Percentiles rank a stretch among this genome's conserved stretches.
phyloP scores from a whole-genome alignment of 2,113 vertebrate genomes.

The Heterotilapia buettikoferi region DNA sequence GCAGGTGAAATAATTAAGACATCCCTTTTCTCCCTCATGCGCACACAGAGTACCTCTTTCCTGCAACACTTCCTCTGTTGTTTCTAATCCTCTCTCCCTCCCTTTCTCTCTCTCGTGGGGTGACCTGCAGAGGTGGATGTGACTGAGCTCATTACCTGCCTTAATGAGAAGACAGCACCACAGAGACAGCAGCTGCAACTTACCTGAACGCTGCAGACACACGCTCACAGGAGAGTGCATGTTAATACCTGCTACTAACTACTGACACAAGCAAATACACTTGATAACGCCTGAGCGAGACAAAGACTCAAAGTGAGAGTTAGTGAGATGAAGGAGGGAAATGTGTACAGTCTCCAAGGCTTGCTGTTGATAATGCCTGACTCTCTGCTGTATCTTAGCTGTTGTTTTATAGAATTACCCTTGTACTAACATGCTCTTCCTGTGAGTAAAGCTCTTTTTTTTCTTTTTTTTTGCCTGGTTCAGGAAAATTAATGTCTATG shows the following conservation, averaged over 20 bases:
- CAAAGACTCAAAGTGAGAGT: background rate
- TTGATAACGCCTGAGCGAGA: conserved; percentile 49
- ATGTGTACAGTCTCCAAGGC: conserved; percentile 26
- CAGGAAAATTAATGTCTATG: conserved; percentile 80
- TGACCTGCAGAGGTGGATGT: conserved; percentile 65
- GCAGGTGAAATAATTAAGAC: conserved; percentile 65
- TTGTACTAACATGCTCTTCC: conserved; percentile 70
- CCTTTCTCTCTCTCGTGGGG: conserved; percentile 46
- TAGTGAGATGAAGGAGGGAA: background rate
- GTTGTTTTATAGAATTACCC: conserved; percentile 73
- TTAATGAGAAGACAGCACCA: conserved; percentile 70
- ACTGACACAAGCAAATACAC: conserved; percentile 43
- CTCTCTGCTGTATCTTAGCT: conserved; percentile 46
- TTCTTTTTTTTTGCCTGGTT: conserved; percentile 42
- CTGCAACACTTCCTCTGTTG: conserved; percentile 34
- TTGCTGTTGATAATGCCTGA: background rate
- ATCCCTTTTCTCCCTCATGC: conserved; percentile 32
- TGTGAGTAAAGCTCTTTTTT: conserved; percentile 65
- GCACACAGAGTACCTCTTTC: background rate
- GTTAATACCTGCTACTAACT: conserved; percentile 44
- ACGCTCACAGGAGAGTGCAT: conserved; percentile 21
- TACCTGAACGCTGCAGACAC: conserved; percentile 41
- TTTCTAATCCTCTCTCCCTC: conserved; percentile 35
- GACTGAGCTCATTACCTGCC: conserved; percentile 68
- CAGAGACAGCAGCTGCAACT: conserved; percentile 61